Conservation (phyloP, 2,797 vertebrate species). For the Trachops cirrhosus region DNA sequence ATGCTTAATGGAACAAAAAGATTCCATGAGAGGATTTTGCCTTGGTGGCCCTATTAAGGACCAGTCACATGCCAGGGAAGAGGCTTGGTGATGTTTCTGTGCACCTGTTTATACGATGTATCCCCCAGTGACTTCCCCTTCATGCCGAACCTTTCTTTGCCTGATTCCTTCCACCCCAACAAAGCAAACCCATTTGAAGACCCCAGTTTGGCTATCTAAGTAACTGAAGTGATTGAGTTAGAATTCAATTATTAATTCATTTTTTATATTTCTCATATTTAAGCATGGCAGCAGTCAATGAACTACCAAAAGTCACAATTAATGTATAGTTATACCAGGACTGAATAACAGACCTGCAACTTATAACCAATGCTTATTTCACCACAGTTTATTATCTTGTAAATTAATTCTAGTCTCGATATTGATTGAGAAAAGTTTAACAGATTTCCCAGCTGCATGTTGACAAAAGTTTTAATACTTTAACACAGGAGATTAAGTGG, state of each 20-base stretch:
- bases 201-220: background rate
- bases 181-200: background rate
- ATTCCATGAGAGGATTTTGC: background rate
- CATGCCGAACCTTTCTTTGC: background rate
- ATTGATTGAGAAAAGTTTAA: background rate
- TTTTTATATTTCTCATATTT: background rate
- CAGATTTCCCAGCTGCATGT: background rate
- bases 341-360: background rate
- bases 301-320: background rate
- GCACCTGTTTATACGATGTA: background rate
- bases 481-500: background rate
- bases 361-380: background rate
- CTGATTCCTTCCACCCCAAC: background rate
- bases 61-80: background rate
- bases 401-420: background rate
- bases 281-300: background rate
- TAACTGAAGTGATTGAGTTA: background rate
- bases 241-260: background rate
- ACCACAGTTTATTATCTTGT: background rate
- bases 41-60: background rate
- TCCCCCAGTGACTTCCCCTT: background rate
- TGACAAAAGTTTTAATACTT: background rate
- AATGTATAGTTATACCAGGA: background rate
- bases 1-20: background rate
- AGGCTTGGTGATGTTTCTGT: background rate